Evolutionary conservation across 1,140 invertebrate species (phyloP).

Genomic region (Drosophila persimilis): DNA sequence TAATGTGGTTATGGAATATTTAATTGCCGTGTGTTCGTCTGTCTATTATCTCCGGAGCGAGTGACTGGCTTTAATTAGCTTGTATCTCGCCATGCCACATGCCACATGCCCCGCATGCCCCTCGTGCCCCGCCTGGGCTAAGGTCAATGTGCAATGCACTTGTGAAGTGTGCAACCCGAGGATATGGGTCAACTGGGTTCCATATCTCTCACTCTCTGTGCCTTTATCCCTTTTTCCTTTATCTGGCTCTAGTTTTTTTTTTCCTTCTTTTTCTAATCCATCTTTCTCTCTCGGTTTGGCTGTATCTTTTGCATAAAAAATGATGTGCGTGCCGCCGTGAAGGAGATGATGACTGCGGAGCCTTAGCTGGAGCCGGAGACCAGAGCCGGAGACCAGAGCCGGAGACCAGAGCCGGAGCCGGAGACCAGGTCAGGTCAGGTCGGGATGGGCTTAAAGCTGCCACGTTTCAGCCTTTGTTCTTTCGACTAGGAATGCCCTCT

Average conservation of each 20-base stretch:
- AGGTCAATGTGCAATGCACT: constrained; percentile 52
- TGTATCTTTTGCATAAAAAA: constrained; percentile 57
- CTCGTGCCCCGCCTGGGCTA: constrained; percentile 5
- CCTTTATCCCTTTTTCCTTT: constrained; percentile 1
- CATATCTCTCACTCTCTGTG: constrained; percentile 5
- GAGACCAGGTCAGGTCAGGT: constrained; percentile 55
- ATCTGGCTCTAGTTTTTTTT: too few species aligned
- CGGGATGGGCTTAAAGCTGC: constrained; percentile 55
- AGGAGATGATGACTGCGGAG: constrained; percentile 22
- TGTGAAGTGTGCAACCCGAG: constrained; percentile 41
- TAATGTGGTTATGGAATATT: neutral
- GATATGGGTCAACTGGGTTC: constrained; percentile 54
- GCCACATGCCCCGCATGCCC: too few species aligned
- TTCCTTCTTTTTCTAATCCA: constrained; percentile 6
- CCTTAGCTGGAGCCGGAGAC: neutral
- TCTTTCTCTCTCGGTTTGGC: constrained; percentile 11
- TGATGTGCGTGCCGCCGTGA: constrained; percentile 60
- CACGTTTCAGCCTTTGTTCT: constrained; percentile 31
- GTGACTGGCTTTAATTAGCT: constrained; percentile 53
- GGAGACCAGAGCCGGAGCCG: too few species aligned
- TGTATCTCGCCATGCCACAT: neutral
- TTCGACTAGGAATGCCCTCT: constrained; percentile 14
- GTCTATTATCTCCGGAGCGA: neutral
- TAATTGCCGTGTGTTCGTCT: neutral
- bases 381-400: too few species aligned